A percentile compares a stretch with the other conserved stretches of the same genome.
These are phyloP conservation scores for Kryptolebias ocellatus DNA, from an alignment of 2,797 vertebrate genomes.

Conservation along the genomic window DNA sequence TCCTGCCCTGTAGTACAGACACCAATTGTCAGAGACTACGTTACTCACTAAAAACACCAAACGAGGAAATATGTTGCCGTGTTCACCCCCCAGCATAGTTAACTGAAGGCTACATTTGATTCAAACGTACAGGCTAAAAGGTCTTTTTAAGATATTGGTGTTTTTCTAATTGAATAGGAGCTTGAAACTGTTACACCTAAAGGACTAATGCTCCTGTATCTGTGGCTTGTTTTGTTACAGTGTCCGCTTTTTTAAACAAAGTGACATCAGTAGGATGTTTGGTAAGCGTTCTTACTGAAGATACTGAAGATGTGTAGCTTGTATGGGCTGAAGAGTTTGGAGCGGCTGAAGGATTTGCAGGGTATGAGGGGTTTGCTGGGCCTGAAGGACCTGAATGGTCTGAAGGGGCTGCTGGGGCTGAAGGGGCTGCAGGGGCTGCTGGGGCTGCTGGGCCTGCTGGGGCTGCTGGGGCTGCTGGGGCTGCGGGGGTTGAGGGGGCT, in stretches of 20 bases:
- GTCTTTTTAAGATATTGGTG: too few relatives aligned
- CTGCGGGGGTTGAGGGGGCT: slow-evolving; percentile 14
- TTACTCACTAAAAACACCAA: too few relatives aligned
- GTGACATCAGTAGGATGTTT: neutral
- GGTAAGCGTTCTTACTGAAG: slow-evolving; percentile 72
- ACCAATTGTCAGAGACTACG: too few relatives aligned
- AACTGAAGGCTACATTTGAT: too few relatives aligned
- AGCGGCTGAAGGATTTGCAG: neutral
- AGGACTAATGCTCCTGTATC: too few relatives aligned
- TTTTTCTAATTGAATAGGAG: too few relatives aligned
- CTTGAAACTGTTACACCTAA: too few relatives aligned
- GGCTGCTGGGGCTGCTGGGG: slow-evolving; percentile 27
- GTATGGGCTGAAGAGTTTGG: neutral
- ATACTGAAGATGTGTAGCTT: slow-evolving; percentile 40
- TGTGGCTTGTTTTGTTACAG: neutral
- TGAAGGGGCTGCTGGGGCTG: slow-evolving; percentile 5
- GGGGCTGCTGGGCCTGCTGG: slow-evolving; percentile 17
- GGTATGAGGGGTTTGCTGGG: neutral
- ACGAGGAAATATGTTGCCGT: too few relatives aligned
- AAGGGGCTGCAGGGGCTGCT: neutral
- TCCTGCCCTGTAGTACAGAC: too few relatives aligned
- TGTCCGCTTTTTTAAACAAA: neutral
- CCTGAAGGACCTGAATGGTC: slow-evolving; percentile 35
- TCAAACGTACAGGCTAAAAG: too few relatives aligned
- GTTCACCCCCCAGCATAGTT: too few relatives aligned